Percentiles rank a stretch among this genome's conserved stretches.
Evolutionary conservation across 1,140 invertebrate species (phyloP).

Genomic region (Drosophila biarmipes): DNA sequence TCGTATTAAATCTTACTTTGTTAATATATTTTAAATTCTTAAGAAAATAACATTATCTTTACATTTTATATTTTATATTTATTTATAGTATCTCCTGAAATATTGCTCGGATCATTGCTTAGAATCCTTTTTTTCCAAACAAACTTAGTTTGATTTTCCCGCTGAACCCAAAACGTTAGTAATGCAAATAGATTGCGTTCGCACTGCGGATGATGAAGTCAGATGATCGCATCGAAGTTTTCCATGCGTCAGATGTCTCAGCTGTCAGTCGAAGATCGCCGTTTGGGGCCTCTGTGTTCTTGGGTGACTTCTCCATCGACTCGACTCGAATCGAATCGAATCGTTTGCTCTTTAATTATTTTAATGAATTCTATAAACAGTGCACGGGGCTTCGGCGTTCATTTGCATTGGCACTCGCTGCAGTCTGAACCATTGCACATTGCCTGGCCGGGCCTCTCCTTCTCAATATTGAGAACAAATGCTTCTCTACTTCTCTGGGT

Average conservation of each 20-base stretch:
- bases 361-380: conserved; percentile 46
- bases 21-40: no score
- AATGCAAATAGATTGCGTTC: conserved; percentile 25
- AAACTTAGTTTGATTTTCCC: neutral
- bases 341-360: conserved; percentile 44
- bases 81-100: no score
- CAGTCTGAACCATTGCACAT: conserved; percentile 44
- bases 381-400: conserved; percentile 18
- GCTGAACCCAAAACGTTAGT: conserved; percentile 3
- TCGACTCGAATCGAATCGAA: conserved; percentile 11
- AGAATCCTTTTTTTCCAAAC: neutral
- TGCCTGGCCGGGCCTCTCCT: conserved; percentile 14
- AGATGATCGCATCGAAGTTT: conserved; percentile 38
- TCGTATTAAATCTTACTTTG: no score
- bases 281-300: conserved; percentile 13
- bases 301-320: conserved; percentile 15
- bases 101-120: neutral
- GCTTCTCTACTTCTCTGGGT: neutral
- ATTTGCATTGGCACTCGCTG: conserved; percentile 37
- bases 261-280: conserved; percentile 26
- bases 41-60: no score
- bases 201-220: conserved; percentile 17
- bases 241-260: conserved; percentile 23
- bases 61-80: no score
- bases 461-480: neutral